Conservation (phyloP, 2,888 invertebrate species). For the Leptopilina myrica region DNA sequence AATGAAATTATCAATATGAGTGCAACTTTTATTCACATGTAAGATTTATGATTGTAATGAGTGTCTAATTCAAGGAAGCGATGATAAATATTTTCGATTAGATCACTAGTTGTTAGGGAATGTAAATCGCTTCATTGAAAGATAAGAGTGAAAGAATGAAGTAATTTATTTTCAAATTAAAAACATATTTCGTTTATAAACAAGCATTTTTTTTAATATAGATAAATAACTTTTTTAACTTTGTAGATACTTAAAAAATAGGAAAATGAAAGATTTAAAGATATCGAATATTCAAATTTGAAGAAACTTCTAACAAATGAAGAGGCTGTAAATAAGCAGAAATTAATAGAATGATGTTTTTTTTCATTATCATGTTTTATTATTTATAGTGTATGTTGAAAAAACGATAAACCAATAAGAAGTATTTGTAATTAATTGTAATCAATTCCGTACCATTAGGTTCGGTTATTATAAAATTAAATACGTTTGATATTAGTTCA, state of each 20-base stretch:
- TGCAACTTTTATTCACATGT: not conserved
- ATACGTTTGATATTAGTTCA: too few species aligned
- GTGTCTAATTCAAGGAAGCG: not conserved
- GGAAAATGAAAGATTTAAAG: not conserved
- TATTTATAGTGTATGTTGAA: constrained; percentile 17
- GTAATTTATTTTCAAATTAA: not conserved
- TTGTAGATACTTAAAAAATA: constrained; percentile 21
- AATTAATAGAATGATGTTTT: not conserved
- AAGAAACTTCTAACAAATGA: constrained; percentile 6
- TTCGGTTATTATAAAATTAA: too few species aligned
- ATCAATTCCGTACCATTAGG: too few species aligned
- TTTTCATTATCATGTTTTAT: not conserved
- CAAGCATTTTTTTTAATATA: constrained; percentile 15
- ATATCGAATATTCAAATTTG: not conserved
- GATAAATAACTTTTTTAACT: constrained; percentile 15
- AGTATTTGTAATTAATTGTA: too few species aligned
- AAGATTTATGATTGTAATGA: constrained; percentile 3
- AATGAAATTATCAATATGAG: not conserved
- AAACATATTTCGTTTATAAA: not conserved
- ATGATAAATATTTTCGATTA: not conserved
- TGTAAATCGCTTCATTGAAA: not conserved
- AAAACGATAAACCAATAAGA: too few species aligned
- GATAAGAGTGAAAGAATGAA: not conserved
- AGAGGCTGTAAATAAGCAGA: constrained; percentile 6
- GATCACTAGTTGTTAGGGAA: not conserved